These are phyloP conservation scores for Spilarctia lutea DNA, from an alignment of 2,888 invertebrate genomes.

Conservation along the genomic window DNA sequence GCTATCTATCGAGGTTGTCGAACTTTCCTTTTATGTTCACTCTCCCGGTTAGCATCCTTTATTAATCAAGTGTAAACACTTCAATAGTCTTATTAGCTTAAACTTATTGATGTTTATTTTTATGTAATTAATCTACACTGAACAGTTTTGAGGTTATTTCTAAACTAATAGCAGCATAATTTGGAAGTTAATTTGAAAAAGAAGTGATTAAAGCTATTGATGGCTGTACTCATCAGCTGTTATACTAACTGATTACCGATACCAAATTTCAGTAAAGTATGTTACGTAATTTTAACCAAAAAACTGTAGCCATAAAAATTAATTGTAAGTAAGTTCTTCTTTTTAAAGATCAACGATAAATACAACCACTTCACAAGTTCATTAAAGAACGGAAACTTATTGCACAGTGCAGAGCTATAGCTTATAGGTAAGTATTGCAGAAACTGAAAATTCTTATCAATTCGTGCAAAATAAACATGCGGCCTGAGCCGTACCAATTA, in stretches of 20 bases:
- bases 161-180: too few species aligned
- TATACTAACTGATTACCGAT: not conserved
- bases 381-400: constrained; percentile 44
- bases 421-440: constrained; percentile 63
- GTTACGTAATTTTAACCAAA: not conserved
- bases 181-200: too few species aligned
- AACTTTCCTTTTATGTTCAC: constrained; percentile 68
- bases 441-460: constrained; percentile 72
- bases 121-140: constrained; percentile 9
- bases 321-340: constrained; percentile 5
- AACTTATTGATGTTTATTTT: constrained; percentile 25
- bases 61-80: constrained; percentile 46
- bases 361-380: constrained; percentile 39
- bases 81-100: constrained; percentile 33
- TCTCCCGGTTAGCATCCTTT: constrained; percentile 52
- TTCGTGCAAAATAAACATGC: constrained; percentile 72
- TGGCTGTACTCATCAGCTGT: not conserved
- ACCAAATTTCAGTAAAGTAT: not conserved
- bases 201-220: too few species aligned
- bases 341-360: constrained; percentile 27
- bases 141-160: not conserved
- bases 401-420: constrained; percentile 52
- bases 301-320: not conserved
- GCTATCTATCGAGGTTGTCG: constrained; percentile 70
- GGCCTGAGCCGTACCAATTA: constrained; percentile 76